phyloP scores from a whole-genome alignment of 2,113 vertebrate species.

The Pungitius pungitius region DNA sequence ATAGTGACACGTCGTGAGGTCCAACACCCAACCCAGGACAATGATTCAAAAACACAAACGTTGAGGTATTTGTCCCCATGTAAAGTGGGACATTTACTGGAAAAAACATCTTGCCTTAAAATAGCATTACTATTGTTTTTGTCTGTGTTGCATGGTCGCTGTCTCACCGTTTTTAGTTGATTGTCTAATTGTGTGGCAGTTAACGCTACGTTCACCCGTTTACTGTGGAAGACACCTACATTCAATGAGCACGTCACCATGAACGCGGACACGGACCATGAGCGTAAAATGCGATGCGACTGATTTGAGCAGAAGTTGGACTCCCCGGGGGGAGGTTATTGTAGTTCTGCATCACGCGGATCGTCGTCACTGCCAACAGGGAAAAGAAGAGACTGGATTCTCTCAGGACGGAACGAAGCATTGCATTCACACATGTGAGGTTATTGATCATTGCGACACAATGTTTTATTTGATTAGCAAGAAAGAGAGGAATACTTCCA shows the following conservation, averaged over 20 bases:
- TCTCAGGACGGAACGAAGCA: no score
- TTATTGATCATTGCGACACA: not conserved
- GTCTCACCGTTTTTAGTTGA: not conserved
- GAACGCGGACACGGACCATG: not conserved
- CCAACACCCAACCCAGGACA: slow-evolving; percentile 50
- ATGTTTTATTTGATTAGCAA: not conserved
- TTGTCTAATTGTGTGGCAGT: no score
- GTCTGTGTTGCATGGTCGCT: not conserved
- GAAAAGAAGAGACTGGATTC: no score
- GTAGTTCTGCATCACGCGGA: no score
- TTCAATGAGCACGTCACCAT: no score
- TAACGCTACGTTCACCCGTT: not conserved
- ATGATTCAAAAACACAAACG: slow-evolving; percentile 35
- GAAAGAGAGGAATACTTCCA: not conserved
- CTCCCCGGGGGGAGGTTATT: no score
- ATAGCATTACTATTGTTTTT: no score
- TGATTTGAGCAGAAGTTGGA: no score
- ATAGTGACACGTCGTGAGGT: slow-evolving; percentile 43
- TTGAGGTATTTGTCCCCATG: slow-evolving; percentile 10
- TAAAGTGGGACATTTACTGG: slow-evolving; percentile 6
- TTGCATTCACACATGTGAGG: not conserved
- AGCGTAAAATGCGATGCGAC: no score
- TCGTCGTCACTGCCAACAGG: no score
- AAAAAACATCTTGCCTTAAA: not conserved
- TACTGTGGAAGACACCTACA: no score